Conservation (phyloP, 2,113 vertebrate genomes). For the Cyanistes caeruleus region DNA sequence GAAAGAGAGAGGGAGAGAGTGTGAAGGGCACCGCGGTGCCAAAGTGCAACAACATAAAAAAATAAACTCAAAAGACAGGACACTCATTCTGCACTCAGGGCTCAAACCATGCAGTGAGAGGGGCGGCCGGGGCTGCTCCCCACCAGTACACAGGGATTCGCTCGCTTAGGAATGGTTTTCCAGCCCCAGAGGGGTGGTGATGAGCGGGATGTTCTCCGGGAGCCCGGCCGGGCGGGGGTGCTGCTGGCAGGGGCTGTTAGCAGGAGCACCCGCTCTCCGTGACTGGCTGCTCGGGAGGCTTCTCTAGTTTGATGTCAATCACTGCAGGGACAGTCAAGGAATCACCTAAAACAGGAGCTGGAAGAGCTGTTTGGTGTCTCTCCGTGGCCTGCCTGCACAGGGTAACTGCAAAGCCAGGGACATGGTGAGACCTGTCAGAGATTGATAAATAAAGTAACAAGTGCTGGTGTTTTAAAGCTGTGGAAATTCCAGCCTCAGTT, state of each 20-base stretch:
- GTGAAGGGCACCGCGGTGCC: slow-evolving; percentile 78
- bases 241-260: slow-evolving; percentile 79
- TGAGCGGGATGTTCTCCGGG: slow-evolving; percentile 63
- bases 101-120: slow-evolving; percentile 89
- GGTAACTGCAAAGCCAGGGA: not conserved
- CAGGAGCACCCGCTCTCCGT: slow-evolving; percentile 89
- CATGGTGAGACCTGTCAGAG: fast-evolving
- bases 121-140: slow-evolving; percentile 67
- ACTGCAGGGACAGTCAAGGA: slow-evolving; percentile 83
- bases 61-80: slow-evolving; percentile 58
- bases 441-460: not conserved
- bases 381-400: not conserved
- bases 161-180: slow-evolving; percentile 80
- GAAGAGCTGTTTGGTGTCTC: not conserved
- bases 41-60: slow-evolving; percentile 83
- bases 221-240: slow-evolving; percentile 77
- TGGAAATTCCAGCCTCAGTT: not conserved
- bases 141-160: slow-evolving; percentile 71
- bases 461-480: not conserved
- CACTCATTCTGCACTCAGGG: slow-evolving; percentile 83
- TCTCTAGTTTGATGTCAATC: slow-evolving; percentile 91
- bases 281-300: slow-evolving; percentile 87
- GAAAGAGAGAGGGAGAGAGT: not conserved
- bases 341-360: not conserved
- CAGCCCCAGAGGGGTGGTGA: slow-evolving; percentile 77